Evolutionary conservation across 2,113 vertebrate species (phyloP).

Genomic region (Tragelaphus strepsiceros): DNA sequence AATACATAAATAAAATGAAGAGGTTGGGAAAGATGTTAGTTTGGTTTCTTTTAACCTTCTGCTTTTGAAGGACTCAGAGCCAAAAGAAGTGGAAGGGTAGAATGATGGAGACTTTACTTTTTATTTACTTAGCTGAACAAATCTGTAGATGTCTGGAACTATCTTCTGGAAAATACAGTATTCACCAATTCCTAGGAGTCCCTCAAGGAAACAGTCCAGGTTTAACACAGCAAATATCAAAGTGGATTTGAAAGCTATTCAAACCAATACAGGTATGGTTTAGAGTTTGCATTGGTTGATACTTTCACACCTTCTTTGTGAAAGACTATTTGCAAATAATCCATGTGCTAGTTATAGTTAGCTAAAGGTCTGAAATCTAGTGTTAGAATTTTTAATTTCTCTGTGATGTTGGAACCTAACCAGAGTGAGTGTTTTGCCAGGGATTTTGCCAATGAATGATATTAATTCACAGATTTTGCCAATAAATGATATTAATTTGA

Average conservation of each 20-base stretch:
- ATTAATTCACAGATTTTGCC: neutral
- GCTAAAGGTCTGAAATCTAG: neutral
- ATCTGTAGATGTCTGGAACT: neutral
- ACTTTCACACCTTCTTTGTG: neutral
- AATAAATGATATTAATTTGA: neutral
- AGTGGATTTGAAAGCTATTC: neutral
- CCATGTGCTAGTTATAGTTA: neutral
- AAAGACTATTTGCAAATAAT: neutral
- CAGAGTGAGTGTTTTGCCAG: neutral
- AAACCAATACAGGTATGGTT: neutral
- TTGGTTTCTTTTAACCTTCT: slow-evolving; percentile 33
- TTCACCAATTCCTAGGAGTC: neutral
- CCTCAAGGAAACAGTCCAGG: neutral
- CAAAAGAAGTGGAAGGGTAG: neutral
- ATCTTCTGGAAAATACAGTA: neutral
- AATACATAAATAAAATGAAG: slow-evolving; percentile 50
- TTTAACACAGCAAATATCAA: neutral
- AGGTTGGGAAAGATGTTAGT: neutral
- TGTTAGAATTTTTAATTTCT: neutral
- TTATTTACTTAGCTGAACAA: neutral
- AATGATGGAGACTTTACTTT: neutral
- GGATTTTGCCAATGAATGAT: neutral
- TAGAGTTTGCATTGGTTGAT: neutral
- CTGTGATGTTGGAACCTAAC: neutral
- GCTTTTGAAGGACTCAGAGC: slow-evolving; percentile 7